Conservation (phyloP, 2,797 vertebrate species). For the Bucorvus abyssinicus region DNA sequence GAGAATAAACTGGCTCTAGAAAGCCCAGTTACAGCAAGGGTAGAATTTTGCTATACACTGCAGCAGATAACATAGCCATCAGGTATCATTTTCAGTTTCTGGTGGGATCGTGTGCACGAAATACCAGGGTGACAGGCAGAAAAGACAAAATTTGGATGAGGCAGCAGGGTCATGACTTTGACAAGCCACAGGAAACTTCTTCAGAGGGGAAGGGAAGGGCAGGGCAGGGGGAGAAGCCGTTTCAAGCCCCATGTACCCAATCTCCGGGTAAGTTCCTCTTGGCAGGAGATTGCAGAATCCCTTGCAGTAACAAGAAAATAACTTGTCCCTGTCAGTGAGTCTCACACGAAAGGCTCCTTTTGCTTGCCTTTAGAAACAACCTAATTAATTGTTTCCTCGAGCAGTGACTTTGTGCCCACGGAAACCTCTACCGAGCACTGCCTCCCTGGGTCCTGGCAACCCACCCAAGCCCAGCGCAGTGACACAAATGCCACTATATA, state of each 20-base stretch:
- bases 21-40: not conserved
- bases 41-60: not conserved
- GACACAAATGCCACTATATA: not conserved
- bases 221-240: not conserved
- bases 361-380: not conserved
- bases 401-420: not conserved
- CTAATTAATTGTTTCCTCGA: conserved; percentile 20
- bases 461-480: not conserved
- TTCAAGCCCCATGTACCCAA: not conserved
- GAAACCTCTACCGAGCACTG: not conserved
- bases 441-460: not conserved
- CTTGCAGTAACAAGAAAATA: conserved; percentile 22
- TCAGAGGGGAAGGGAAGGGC: not conserved
- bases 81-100: not conserved
- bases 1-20: not conserved
- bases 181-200: conserved; percentile 4
- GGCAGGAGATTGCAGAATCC: conserved; percentile 27
- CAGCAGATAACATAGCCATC: not conserved
- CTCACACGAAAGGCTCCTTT: conserved; percentile 1
- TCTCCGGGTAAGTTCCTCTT: not conserved
- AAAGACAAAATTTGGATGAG: not conserved
- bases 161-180: not conserved
- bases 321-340: not conserved
- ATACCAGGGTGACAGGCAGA: not conserved
- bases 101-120: not conserved